Evolutionary conservation across 2,113 vertebrate genomes (phyloP).

Genomic region (Thalassarche chlororhynchos): DNA sequence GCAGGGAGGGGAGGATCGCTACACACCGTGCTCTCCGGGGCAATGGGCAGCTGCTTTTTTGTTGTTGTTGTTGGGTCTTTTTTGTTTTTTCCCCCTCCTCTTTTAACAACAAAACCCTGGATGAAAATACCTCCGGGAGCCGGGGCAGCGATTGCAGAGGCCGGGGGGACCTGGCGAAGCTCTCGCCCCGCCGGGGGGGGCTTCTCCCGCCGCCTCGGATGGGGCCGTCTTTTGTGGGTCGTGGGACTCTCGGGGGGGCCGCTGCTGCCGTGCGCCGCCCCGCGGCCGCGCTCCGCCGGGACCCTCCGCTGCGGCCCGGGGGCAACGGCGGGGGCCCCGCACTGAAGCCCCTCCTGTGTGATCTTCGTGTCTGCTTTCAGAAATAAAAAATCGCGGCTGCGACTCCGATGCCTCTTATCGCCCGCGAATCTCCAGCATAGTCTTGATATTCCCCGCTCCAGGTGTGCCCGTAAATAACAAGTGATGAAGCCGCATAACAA

Average conservation of each 20-base stretch:
- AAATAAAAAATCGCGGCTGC: not conserved
- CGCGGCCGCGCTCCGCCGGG: not conserved
- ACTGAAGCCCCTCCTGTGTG: not conserved
- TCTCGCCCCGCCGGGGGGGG: not conserved
- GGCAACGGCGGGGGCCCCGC: not conserved
- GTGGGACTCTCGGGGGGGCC: too few relatives aligned
- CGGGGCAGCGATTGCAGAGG: not conserved
- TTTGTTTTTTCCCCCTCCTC: not conserved
- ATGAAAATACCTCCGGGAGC: not conserved
- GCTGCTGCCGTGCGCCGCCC: not conserved
- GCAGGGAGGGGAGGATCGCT: constrained; percentile 23
- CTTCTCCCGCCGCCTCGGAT: not conserved
- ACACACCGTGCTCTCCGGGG: not conserved
- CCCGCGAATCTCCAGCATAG: not conserved
- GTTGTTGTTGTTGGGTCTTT: not conserved
- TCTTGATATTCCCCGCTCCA: not conserved
- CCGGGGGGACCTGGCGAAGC: not conserved
- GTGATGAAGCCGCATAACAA: not conserved
- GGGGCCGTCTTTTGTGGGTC: not conserved
- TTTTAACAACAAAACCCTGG: not conserved
- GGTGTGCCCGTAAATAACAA: constrained; percentile 8
- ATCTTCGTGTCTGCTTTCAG: not conserved
- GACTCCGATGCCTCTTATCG: not conserved
- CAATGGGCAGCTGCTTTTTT: constrained; percentile 38
- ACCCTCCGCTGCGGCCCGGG: not conserved